phyloP scores from a whole-genome alignment of 92 coral and sea anemone genomes.

The Zoanthus solanderi region DNA sequence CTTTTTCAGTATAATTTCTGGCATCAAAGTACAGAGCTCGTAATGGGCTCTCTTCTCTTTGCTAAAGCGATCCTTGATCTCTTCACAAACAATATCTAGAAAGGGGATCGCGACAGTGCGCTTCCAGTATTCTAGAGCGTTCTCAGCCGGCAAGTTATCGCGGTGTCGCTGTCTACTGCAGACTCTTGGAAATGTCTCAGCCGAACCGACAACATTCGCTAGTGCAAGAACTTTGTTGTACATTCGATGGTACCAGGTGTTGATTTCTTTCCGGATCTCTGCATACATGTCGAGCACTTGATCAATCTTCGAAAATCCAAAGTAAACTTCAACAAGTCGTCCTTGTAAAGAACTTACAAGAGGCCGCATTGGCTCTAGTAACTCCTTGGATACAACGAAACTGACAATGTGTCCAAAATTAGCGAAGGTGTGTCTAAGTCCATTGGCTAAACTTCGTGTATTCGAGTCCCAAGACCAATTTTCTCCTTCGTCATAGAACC shows the following conservation, averaged over 20 bases:
- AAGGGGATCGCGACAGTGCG: conserved; percentile 56
- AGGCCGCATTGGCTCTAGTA: conserved; percentile 68
- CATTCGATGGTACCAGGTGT: conserved; percentile 32
- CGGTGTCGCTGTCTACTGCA: conserved; percentile 56
- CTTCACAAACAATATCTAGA: no score
- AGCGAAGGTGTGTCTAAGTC: conserved; percentile 71
- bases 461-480: conserved; percentile 75
- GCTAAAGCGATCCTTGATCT: no score
- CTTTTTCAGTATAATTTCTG: no score
- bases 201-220: conserved; percentile 36
- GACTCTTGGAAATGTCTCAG: conserved; percentile 45
- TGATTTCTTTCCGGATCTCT: conserved; percentile 28
- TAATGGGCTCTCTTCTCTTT: conserved; percentile 46
- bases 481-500: conserved; percentile 55
- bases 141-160: conserved; percentile 58
- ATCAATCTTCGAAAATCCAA: conserved; percentile 67
- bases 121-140: conserved; percentile 53
- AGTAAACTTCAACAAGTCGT: conserved; percentile 68
- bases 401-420: conserved; percentile 72
- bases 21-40: conserved; percentile 48
- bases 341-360: conserved; percentile 72
- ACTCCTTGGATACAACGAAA: conserved; percentile 68
- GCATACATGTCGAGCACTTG: conserved; percentile 22
- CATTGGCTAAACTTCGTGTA: conserved; percentile 74
- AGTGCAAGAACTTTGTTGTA: conserved; percentile 33